These are phyloP conservation scores for Tinamus major DNA, from an alignment of 2,797 vertebrate genomes.

Conservation along the genomic window DNA sequence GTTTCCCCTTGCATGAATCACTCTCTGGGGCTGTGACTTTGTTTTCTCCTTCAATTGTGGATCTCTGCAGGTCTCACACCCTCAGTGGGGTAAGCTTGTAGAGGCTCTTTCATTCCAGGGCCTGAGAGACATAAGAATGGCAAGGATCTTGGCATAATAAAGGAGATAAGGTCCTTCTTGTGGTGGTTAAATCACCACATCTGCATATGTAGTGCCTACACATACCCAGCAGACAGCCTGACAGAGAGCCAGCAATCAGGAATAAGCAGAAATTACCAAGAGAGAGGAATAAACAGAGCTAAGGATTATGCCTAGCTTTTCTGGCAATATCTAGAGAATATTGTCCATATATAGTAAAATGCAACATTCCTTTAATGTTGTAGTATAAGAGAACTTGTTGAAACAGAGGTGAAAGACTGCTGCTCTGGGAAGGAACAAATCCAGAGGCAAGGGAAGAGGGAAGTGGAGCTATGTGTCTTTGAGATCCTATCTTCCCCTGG, in stretches of 20 bases:
- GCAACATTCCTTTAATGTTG: background rate
- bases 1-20: background rate
- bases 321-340: background rate
- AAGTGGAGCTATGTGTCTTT: constrained; percentile 7
- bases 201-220: background rate
- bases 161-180: background rate
- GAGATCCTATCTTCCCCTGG: constrained; percentile 36
- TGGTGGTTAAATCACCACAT: background rate
- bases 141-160: background rate
- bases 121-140: background rate
- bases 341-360: background rate
- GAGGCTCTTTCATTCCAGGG: background rate
- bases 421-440: background rate
- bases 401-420: background rate
- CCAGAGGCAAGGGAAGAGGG: background rate
- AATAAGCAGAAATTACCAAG: background rate
- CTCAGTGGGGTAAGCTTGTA: background rate
- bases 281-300: background rate
- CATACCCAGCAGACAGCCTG: background rate
- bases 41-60: background rate
- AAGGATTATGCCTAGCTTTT: background rate
- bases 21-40: background rate
- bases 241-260: background rate
- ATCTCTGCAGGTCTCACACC: background rate
- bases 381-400: background rate